phyloP scores from a whole-genome alignment of 2,113 vertebrate genomes.

The Channa argus region DNA sequence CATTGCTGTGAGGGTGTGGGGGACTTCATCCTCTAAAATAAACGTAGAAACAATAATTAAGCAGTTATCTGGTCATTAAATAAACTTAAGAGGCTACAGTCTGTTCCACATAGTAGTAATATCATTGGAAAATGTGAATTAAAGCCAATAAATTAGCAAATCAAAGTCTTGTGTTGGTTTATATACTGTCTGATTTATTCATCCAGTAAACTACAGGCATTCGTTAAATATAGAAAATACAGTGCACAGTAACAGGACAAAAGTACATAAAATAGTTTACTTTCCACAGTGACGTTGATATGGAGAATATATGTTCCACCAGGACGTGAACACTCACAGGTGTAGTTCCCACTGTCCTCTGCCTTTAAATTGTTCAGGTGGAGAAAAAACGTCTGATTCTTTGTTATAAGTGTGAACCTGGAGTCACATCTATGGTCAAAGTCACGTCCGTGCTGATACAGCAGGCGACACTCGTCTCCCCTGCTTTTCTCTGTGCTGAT shows the following conservation, averaged over 20 bases:
- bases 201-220: no score
- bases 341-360: conserved; percentile 28
- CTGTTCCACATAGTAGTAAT: no score
- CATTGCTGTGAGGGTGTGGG: accelerated
- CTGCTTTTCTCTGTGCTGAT: conserved; percentile 24
- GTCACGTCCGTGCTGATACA: accelerated
- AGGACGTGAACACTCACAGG: not conserved
- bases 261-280: not conserved
- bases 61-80: no score
- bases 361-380: conserved; percentile 27
- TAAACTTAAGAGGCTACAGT: no score
- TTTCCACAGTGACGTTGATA: conserved; percentile 38
- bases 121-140: no score
- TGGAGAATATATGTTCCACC: accelerated
- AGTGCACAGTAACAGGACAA: no score
- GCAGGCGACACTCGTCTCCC: conserved; percentile 16
- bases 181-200: no score
- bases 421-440: conserved; percentile 31
- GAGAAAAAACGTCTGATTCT: conserved; percentile 44
- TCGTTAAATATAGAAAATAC: no score
- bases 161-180: no score
- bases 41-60: not conserved
- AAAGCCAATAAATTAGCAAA: not conserved
- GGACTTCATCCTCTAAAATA: not conserved
- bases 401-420: conserved; percentile 21